phyloP scores from a whole-genome alignment of 2,888 invertebrate species.

The Drosophila kambysellisi region DNA sequence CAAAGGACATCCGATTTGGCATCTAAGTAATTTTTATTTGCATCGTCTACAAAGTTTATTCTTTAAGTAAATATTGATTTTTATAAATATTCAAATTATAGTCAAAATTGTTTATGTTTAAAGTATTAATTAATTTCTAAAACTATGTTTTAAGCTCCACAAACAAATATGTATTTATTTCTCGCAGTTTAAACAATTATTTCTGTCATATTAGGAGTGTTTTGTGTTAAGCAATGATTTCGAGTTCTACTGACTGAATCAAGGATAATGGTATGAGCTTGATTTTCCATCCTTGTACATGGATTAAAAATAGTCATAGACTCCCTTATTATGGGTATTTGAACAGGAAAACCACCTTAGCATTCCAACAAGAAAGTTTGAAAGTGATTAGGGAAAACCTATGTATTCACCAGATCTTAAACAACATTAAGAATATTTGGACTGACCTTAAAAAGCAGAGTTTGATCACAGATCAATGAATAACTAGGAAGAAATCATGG shows the following conservation, averaged over 20 bases:
- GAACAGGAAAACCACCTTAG: background rate
- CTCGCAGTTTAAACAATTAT: too few relatives aligned
- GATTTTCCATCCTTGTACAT: background rate
- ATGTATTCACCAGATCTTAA: background rate
- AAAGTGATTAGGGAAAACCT: background rate
- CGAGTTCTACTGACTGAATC: too few relatives aligned
- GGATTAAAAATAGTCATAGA: too few relatives aligned
- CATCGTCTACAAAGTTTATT: background rate
- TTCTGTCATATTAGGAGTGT: too few relatives aligned
- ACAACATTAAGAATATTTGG: background rate
- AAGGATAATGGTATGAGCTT: too few relatives aligned
- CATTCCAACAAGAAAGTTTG: background rate
- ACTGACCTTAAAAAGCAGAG: background rate
- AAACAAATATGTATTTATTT: too few relatives aligned
- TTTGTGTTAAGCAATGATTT: too few relatives aligned
- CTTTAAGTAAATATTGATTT: background rate
- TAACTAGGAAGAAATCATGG: background rate
- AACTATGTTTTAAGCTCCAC: background rate
- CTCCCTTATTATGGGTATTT: background rate
- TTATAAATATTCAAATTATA: background rate
- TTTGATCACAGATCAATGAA: background rate
- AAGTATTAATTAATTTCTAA: background rate
- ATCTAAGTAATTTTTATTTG: background rate
- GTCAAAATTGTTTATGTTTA: background rate
- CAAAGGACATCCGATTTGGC: background rate